Conservation (phyloP, 2,797 vertebrate species). For the Ibycter americanus region DNA sequence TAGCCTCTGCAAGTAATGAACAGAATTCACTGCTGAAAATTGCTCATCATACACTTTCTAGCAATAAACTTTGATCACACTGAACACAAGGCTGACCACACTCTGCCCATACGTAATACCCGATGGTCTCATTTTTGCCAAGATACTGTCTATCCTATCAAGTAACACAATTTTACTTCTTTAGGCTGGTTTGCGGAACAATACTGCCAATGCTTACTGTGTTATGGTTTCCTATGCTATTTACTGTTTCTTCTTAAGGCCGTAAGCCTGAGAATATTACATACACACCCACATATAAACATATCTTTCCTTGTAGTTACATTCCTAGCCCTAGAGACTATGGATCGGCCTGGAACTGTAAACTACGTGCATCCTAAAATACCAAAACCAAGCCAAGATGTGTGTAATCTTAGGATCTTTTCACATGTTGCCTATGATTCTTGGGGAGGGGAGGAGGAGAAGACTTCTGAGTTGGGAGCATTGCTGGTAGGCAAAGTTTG, state of each 20-base stretch:
- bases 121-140: neutral
- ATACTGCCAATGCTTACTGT: neutral
- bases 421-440: neutral
- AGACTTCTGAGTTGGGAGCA: neutral
- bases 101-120: neutral
- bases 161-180: neutral
- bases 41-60: neutral
- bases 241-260: slow-evolving; percentile 22
- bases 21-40: neutral
- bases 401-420: neutral
- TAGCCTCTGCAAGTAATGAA: neutral
- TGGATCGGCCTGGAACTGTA: neutral
- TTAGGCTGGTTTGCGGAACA: neutral
- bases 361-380: neutral
- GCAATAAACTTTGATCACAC: neutral
- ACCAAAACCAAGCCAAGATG: neutral
- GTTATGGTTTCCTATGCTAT: neutral
- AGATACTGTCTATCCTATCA: neutral
- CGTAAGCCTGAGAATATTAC: neutral
- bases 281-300: neutral
- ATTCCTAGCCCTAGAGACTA: neutral
- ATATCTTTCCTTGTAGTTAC: slow-evolving; percentile 13
- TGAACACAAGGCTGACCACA: neutral
- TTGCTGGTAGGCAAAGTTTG: neutral
- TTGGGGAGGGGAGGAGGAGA: neutral